Base-by-base conservation (phyloP, 2,888 invertebrate species). In the Megastigmus dorsalis region DNA sequence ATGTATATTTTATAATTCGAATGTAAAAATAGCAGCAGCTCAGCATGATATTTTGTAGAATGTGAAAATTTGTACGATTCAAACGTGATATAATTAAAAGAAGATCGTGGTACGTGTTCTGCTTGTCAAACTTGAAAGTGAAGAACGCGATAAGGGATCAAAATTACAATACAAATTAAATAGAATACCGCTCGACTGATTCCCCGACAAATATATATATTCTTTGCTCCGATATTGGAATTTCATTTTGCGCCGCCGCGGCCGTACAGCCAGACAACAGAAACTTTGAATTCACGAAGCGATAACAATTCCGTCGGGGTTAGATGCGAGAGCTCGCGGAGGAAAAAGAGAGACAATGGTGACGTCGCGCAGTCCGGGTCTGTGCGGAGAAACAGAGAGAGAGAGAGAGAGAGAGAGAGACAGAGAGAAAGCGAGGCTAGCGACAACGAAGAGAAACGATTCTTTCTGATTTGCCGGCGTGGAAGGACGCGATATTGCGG, bases 401-500 rank as follows among this genome's bases (percentile, higher is more conserved):
- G n/a, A 28, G n/a, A 28, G 28, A 9, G 13, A 28, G 13, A 23
- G 18, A 26, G n/a, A n/a, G 3, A 15, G 28, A 62, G 15, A 52
- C 5, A 33, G 33, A 50, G 76, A 75, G 73, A 13, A 79, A 78
- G 79, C 79, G 75, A 81, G 74, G 70, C 66, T 77, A 63, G 76
- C 62, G 67, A 74, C 72, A 66, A 66, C 63, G 77, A 71, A 69
- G 76, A 75, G 76, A 77, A 78, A 80, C 82, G 82, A 85, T 84
- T 83, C 81, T 82, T 85, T 82, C 82, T 83, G 84, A 84, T 84
- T 84, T 82, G 74, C 76, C 62, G 67, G 74, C 66, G 75, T 36
- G 70, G 79, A 70, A 75, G 69, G 78, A 69, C 62, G 75, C 82
- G 83, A 84, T 85, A 85, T 85, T 84, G 83, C 84, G 82, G 81